Base-by-base conservation (phyloP, 1,140 invertebrate species). In the Theocolax elegans region DNA sequence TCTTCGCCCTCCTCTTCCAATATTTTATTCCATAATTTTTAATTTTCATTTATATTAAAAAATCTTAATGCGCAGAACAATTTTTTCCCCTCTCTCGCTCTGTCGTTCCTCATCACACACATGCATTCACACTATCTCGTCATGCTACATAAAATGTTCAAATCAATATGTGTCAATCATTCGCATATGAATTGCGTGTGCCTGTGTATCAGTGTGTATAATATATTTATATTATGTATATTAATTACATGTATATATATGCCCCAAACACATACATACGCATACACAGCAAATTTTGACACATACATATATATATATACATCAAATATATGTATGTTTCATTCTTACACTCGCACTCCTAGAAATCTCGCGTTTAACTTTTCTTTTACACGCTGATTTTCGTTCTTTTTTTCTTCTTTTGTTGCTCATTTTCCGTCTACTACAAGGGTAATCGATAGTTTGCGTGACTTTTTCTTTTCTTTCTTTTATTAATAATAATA, bases 1-100 rank as follows among this genome's bases (percentile, higher is more conserved):
- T 46, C 53, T 51, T 51, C 69, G 60, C 67, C 67, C 72, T 74
- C 74, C 72, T 75, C 69, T 75, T 63, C 27, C 46, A 68, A 65
- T 62, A 67, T 53, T 62, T 67, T 67, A 38, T 68, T 19, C 54
- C 19, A n/a, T n/a, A n/a, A n/a, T n/a, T n/a, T n/a, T n/a, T n/a
- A n/a, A 59, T 66, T 23, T 54, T 54, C 71, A 65, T 72, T 81
- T 80, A 81, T 78, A 79, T 80, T 81, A 81, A 84, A 84, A 84
- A 83, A 82, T 80, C 77, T 75, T 80, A 79, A 82, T 82, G 74
- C 81, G 77, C 76, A 77, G 80, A 83, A 82, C 79, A 81, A 81
- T 80, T 71, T 75, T 74, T 67, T 72, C 46, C 12, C 44, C 29
- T 38, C 29, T 25, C 25, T 44, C 23, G 15, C n/a, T 27, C 23